phyloP scores from a whole-genome alignment of 1,140 invertebrate genomes.

The Bombus superbus region DNA sequence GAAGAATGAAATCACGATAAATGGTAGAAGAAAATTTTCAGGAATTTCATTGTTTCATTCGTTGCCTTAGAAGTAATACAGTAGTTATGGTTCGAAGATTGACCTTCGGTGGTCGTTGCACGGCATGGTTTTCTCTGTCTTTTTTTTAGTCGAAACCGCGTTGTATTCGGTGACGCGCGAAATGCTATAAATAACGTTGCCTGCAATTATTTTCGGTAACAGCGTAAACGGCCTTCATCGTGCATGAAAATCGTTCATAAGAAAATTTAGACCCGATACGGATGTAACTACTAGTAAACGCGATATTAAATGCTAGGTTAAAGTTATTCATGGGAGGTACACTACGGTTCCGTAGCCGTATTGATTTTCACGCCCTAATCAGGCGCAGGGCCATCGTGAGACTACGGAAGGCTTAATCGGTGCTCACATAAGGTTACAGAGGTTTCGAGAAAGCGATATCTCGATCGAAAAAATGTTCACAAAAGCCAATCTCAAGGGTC shows the following conservation, averaged over 20 bases:
- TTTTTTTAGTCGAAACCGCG: constrained; percentile 57
- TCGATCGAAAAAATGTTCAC: constrained; percentile 32
- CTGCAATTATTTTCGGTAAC: constrained; percentile 49
- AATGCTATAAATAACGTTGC: constrained; percentile 78
- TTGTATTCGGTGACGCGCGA: constrained; percentile 67
- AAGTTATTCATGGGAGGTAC: constrained; percentile 68
- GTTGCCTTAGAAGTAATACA: constrained; percentile 34
- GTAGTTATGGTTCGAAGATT: constrained; percentile 59
- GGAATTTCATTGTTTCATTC: constrained; percentile 31
- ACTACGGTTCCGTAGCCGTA: constrained; percentile 73
- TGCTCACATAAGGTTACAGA: constrained; percentile 13
- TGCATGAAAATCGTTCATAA: constrained; percentile 12
- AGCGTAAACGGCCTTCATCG: constrained; percentile 22
- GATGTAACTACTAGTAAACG: background rate
- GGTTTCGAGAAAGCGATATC: constrained; percentile 2
- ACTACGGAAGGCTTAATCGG: constrained; percentile 41
- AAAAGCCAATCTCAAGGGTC: constrained; percentile 43
- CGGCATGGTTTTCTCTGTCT: constrained; percentile 55
- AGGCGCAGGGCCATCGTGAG: constrained; percentile 56
- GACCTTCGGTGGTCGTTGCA: constrained; percentile 70
- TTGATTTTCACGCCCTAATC: constrained; percentile 81
- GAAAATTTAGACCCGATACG: constrained; percentile 4
- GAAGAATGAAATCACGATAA: background rate
- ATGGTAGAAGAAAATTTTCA: background rate
- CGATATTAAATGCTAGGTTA: constrained; percentile 67